Percentiles rank a stretch among this genome's conserved stretches.
Conservation (phyloP, 2,888 invertebrate genomes). For the Parascotia fuliginaria region DNA sequence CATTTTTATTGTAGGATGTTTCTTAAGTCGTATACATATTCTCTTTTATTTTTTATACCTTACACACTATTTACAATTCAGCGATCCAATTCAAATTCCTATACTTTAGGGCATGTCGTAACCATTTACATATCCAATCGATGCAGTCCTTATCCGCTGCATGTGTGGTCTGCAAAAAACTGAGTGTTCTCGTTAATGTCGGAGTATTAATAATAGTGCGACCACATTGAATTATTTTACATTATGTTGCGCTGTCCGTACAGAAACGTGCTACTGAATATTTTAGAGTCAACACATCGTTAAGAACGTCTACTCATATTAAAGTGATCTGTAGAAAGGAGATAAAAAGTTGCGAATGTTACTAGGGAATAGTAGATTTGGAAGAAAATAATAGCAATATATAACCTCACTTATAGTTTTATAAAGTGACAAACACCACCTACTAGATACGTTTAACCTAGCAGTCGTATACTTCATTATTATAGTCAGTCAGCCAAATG, state of each 20-base stretch:
- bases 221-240: slow-evolving; percentile 8
- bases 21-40: too few relatives aligned
- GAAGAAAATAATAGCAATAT: too few relatives aligned
- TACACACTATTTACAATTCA: neutral
- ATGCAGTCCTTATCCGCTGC: neutral
- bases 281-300: neutral
- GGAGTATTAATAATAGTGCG: slow-evolving; percentile 7
- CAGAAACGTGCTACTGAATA: slow-evolving; percentile 3
- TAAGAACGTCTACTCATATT: neutral
- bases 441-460: too few relatives aligned
- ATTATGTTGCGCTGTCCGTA: slow-evolving; percentile 1
- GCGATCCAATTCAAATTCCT: neutral
- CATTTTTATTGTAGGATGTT: too few relatives aligned
- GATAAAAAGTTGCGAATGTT: too few relatives aligned
- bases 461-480: too few relatives aligned
- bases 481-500: too few relatives aligned
- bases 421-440: too few relatives aligned
- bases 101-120: neutral
- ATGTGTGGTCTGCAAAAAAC: slow-evolving; percentile 11
- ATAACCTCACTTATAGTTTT: too few relatives aligned
- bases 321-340: too few relatives aligned
- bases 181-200: slow-evolving; percentile 13
- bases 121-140: neutral
- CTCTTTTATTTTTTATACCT: too few relatives aligned
- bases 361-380: too few relatives aligned